Evolutionary conservation across 1,140 invertebrate species (phyloP).

Genomic region (Penaeus chinensis): DNA sequence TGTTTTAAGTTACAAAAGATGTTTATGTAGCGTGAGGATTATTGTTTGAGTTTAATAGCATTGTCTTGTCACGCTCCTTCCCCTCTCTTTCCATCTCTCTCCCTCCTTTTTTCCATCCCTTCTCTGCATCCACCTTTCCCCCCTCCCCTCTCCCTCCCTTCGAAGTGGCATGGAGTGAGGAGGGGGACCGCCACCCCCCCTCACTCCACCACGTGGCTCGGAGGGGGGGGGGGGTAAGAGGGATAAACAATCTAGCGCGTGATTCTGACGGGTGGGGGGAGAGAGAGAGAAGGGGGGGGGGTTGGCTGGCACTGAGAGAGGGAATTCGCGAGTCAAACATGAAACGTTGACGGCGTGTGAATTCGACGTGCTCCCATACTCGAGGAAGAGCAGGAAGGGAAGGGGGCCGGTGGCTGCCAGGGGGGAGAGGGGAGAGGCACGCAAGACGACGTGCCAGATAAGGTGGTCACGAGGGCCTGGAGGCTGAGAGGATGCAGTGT

Average conservation of each 20-base stretch:
- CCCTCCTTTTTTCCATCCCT: neutral
- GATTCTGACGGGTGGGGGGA: no score
- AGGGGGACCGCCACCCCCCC: neutral
- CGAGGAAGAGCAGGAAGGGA: no score
- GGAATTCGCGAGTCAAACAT: no score
- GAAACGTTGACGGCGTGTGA: no score
- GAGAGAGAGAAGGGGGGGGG: no score
- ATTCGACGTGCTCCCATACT: no score
- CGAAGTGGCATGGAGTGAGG: neutral
- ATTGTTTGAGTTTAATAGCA: neutral
- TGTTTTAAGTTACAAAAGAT: no score
- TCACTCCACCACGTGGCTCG: neutral
- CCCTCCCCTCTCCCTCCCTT: neutral
- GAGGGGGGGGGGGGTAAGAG: neutral
- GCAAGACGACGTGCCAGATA: neutral
- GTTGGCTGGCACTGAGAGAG: no score
- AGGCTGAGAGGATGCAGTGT: slow-evolving; percentile 13
- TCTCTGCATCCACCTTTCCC: neutral
- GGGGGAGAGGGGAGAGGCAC: no score
- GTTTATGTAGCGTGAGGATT: neutral
- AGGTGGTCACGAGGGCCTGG: slow-evolving; percentile 2
- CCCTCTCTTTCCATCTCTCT: neutral
- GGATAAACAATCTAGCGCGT: neutral
- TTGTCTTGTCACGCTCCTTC: neutral
- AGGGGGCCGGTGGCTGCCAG: no score